Percentiles rank a stretch among this genome's conserved stretches.
These are phyloP conservation scores for Artemia franciscana DNA, from an alignment of 1,140 invertebrate genomes.

Conservation along the genomic window DNA sequence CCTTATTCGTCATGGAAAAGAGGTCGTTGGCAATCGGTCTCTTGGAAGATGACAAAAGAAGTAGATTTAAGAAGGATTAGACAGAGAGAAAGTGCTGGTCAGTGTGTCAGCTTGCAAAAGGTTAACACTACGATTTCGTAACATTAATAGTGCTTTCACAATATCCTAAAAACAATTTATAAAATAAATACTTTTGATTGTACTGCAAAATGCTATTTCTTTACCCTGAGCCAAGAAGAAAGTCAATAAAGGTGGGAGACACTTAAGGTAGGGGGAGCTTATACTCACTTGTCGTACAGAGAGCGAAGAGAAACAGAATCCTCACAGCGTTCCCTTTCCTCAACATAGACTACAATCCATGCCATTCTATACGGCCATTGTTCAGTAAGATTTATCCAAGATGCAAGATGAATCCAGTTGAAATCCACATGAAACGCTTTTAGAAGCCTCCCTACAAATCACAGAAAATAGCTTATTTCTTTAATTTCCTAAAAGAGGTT, in stretches of 20 bases:
- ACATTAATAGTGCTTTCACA: too few relatives aligned
- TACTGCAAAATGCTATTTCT: slow-evolving; percentile 1
- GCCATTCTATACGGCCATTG: slow-evolving; percentile 94
- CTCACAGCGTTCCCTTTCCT: slow-evolving; percentile 61
- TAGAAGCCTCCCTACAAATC: slow-evolving; percentile 50
- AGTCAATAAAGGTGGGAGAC: not conserved
- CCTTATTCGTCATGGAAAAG: too few relatives aligned
- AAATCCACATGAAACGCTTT: slow-evolving; percentile 98
- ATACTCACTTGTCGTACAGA: slow-evolving; percentile 68
- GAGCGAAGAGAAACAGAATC: slow-evolving; percentile 60
- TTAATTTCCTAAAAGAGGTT: too few relatives aligned
- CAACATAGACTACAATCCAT: slow-evolving; percentile 87
- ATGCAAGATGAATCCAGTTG: slow-evolving; percentile 88
- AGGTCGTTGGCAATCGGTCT: too few relatives aligned
- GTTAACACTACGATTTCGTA: too few relatives aligned
- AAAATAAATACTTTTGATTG: not conserved
- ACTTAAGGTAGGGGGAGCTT: slow-evolving; percentile 3
- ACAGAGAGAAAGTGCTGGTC: too few relatives aligned
- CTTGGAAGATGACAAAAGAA: too few relatives aligned
- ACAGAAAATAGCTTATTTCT: slow-evolving; percentile 11
- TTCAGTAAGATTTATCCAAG: slow-evolving; percentile 94
- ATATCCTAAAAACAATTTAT: too few relatives aligned
- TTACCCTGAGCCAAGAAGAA: slow-evolving; percentile 3
- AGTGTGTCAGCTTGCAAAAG: too few relatives aligned
- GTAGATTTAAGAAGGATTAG: too few relatives aligned